Percentiles rank a stretch among this genome's conserved stretches.
phyloP scores from a whole-genome alignment of 2,888 invertebrate genomes.

The Fragum sueziense region DNA sequence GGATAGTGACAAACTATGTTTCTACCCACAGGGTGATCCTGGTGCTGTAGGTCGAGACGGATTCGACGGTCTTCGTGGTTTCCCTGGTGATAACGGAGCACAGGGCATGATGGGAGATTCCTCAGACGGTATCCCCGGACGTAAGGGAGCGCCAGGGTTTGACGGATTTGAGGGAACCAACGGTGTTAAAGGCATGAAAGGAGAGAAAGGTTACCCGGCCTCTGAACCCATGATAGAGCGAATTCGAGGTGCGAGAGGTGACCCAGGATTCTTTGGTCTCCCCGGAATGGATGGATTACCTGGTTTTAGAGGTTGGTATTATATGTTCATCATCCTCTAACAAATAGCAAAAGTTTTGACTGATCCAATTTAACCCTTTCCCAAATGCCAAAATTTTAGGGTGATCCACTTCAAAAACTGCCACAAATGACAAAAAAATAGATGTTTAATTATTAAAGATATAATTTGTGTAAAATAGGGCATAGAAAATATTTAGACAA shows the following conservation, averaged over 20 bases:
- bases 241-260: constrained; percentile 53
- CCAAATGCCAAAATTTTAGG: no score
- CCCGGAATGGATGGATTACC: constrained; percentile 68
- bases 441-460: no score
- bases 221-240: constrained; percentile 24
- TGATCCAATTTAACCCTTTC: no score
- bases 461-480: no score
- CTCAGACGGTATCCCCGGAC: constrained; percentile 37
- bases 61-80: constrained; percentile 65
- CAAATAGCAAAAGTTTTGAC: background rate
- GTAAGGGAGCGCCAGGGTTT: constrained; percentile 50
- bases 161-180: constrained; percentile 54
- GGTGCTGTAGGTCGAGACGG: constrained; percentile 77
- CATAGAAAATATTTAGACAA: no score
- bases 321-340: no score
- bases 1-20: no score
- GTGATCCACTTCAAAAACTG: no score
- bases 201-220: constrained; percentile 52
- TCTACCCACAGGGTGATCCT: constrained; percentile 69
- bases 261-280: constrained; percentile 57
- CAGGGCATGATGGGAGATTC: constrained; percentile 61
- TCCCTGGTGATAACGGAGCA: constrained; percentile 62
- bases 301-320: constrained; percentile 62
- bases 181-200: constrained; percentile 55
- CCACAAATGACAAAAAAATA: no score